Evolutionary conservation across 1,140 invertebrate genomes (phyloP).

Genomic region (Augochlora pura): DNA sequence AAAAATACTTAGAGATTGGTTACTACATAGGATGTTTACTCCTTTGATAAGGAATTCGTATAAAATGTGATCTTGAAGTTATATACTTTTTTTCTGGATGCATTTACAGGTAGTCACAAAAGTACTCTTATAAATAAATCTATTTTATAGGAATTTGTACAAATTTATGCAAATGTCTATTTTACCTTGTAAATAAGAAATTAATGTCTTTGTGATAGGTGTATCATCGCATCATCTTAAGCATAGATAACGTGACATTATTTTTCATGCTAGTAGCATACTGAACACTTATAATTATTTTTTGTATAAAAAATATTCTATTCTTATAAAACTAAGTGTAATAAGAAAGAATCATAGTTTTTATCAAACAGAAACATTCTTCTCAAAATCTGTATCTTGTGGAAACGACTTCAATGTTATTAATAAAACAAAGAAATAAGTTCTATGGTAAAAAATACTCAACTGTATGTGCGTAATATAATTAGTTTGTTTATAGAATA

Average conservation of each 20-base stretch:
- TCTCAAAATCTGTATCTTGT: constrained; percentile 33
- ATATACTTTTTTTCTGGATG: constrained; percentile 30
- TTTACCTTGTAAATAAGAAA: constrained; percentile 53
- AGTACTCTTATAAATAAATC: constrained; percentile 31
- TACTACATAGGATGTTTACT: constrained; percentile 7
- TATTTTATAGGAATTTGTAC: constrained; percentile 45
- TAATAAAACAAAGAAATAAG: constrained; percentile 45
- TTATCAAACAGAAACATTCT: constrained; percentile 13
- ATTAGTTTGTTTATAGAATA: background rate
- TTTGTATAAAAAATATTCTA: constrained; percentile 58
- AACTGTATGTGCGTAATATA: background rate
- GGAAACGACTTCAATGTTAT: constrained; percentile 40
- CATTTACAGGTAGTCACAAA: constrained; percentile 39
- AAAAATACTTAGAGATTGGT: constrained; percentile 17
- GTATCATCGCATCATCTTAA: constrained; percentile 40
- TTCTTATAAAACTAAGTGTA: constrained; percentile 53
- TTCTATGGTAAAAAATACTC: constrained; percentile 6
- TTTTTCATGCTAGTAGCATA: constrained; percentile 41
- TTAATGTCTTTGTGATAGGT: constrained; percentile 33
- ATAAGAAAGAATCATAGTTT: constrained; percentile 33
- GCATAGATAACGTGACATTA: constrained; percentile 43
- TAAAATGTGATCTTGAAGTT: constrained; percentile 27
- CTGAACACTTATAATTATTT: constrained; percentile 47
- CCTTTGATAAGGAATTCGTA: constrained; percentile 26
- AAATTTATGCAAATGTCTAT: constrained; percentile 45